These are phyloP conservation scores for Emydura subglobosa DNA, from an alignment of 2,113 vertebrate genomes.

Conservation along the genomic window DNA sequence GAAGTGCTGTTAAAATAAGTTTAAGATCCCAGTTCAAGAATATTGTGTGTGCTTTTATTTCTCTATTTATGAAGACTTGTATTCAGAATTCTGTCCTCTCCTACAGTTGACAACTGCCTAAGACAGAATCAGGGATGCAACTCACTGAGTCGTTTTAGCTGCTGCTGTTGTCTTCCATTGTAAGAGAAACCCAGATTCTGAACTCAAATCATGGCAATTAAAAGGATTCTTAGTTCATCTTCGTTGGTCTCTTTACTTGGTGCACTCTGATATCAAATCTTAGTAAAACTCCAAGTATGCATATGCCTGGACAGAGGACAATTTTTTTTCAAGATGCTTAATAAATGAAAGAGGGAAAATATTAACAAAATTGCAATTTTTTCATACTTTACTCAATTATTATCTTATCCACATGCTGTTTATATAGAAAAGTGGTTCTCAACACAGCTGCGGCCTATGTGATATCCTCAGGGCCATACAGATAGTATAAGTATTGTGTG, in stretches of 20 bases:
- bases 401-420: neutral
- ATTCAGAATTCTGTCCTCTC: fast-evolving
- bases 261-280: neutral
- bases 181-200: neutral
- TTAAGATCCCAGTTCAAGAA: neutral
- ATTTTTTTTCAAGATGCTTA: neutral
- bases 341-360: neutral
- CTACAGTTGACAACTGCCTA: neutral
- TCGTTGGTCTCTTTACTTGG: neutral
- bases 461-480: too few species aligned
- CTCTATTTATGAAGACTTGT: fast-evolving
- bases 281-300: neutral
- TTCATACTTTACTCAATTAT: neutral
- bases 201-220: neutral
- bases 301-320: neutral
- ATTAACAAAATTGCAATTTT: neutral
- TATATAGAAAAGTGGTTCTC: neutral
- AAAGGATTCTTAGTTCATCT: neutral
- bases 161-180: neutral
- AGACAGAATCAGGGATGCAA: fast-evolving
- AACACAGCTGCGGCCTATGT: too few species aligned
- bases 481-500: too few species aligned
- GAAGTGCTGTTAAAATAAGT: neutral
- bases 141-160: neutral
- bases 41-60: neutral